A percentile compares a stretch with the other conserved stretches of the same genome.
Evolutionary conservation across 2,797 vertebrate species (phyloP).

Genomic region (Enteromius thamalakanensis): DNA sequence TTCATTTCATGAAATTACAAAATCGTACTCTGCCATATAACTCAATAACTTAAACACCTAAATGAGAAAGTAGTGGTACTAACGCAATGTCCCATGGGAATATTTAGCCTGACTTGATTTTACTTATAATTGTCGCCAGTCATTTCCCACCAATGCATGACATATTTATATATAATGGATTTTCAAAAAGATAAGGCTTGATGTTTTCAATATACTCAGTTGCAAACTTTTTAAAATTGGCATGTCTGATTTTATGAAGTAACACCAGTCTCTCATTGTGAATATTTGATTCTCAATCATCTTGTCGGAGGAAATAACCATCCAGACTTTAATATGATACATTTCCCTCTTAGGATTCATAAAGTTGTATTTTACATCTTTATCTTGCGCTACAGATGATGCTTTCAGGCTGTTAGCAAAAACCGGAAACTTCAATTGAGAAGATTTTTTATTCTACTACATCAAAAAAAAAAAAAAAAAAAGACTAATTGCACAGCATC

Average conservation of each 20-base stretch:
- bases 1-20: neutral
- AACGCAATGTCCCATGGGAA: neutral
- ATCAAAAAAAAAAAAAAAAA: neutral
- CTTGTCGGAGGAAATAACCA: slow-evolving; percentile 1
- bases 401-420: slow-evolving; percentile 2
- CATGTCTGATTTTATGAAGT: neutral
- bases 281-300: slow-evolving; percentile 21
- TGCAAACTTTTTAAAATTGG: neutral
- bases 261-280: neutral
- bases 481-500: slow-evolving; percentile 9
- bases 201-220: neutral
- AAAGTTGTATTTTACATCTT: slow-evolving; percentile 4
- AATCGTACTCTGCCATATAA: neutral
- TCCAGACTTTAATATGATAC: neutral
- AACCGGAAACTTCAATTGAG: neutral
- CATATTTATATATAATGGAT: neutral
- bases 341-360: neutral
- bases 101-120: neutral
- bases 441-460: neutral
- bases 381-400: neutral
- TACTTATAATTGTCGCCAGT: neutral
- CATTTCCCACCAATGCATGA: neutral
- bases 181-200: neutral
- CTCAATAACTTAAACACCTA: neutral
- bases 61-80: neutral